Percentiles rank a stretch among this genome's conserved stretches.
Conservation (phyloP, 2,888 invertebrate species). For the Oeneis ivallda region DNA sequence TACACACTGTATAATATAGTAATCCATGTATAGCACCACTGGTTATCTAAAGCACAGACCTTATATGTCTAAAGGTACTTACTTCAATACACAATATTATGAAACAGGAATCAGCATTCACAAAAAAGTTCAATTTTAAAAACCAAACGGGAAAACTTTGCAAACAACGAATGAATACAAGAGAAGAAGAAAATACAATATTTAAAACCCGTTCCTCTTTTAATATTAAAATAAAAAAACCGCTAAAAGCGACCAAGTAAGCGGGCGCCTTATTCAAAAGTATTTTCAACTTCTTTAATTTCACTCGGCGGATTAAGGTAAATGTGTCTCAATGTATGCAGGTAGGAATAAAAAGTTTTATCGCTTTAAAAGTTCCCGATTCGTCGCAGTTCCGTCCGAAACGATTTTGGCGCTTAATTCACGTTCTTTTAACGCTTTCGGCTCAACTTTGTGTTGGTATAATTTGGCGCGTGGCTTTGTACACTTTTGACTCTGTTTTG, state of each 20-base stretch:
- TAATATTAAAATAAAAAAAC: slow-evolving; percentile 16
- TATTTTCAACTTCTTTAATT: slow-evolving; percentile 68
- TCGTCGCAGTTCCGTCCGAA: slow-evolving; percentile 32
- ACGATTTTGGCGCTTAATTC: slow-evolving; percentile 37
- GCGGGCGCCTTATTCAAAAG: slow-evolving; percentile 42
- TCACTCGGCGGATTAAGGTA: slow-evolving; percentile 54
- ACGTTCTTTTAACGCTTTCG: slow-evolving; percentile 38
- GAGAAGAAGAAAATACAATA: slow-evolving; percentile 20
- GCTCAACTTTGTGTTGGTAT: slow-evolving; percentile 32
- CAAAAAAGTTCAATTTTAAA: neutral
- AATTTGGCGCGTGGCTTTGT: slow-evolving; percentile 25
- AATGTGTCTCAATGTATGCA: slow-evolving; percentile 60
- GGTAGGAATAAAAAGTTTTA: slow-evolving; percentile 58
- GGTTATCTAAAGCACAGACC: no score
- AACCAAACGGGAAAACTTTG: slow-evolving; percentile 15
- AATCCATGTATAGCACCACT: no score
- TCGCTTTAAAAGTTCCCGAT: slow-evolving; percentile 46
- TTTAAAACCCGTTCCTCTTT: slow-evolving; percentile 24
- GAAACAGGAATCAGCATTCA: neutral
- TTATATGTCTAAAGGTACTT: no score
- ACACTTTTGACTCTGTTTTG: slow-evolving; percentile 8
- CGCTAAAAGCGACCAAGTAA: slow-evolving; percentile 25
- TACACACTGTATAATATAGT: no score
- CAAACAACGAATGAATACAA: slow-evolving; percentile 17
- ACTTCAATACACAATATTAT: neutral